phyloP scores from a whole-genome alignment of 2,113 vertebrate genomes.

The Cyrtonyx montezumae region DNA sequence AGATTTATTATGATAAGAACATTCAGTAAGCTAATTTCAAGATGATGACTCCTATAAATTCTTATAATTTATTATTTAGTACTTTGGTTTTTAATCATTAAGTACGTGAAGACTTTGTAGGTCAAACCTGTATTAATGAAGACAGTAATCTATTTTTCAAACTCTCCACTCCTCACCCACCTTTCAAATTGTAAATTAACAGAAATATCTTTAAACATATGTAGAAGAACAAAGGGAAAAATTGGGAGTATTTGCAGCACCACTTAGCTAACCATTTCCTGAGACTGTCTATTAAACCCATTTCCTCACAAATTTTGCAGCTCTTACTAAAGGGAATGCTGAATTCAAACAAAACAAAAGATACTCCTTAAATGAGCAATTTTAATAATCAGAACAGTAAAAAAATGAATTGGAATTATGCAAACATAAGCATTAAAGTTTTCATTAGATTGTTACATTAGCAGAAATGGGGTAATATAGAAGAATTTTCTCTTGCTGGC shows the following conservation, averaged over 20 bases:
- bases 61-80: constrained; percentile 92
- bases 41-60: constrained; percentile 91
- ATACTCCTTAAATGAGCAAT: constrained; percentile 54
- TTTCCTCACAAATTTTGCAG: constrained; percentile 46
- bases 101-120: constrained; percentile 89
- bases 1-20: constrained; percentile 91
- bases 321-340: constrained; percentile 56
- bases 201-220: constrained; percentile 85
- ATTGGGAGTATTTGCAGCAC: constrained; percentile 52
- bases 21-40: constrained; percentile 90
- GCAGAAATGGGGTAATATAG: constrained; percentile 62
- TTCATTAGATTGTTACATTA: constrained; percentile 67
- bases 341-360: constrained; percentile 62
- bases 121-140: constrained; percentile 90
- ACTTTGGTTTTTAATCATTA: constrained; percentile 89
- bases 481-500: constrained; percentile 54
- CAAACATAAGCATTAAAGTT: constrained; percentile 66
- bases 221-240: constrained; percentile 78
- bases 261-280: constrained; percentile 58
- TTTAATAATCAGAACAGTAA: constrained; percentile 56
- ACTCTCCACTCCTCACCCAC: constrained; percentile 81
- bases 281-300: constrained; percentile 66
- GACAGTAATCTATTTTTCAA: constrained; percentile 89
- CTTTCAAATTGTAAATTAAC: constrained; percentile 87
- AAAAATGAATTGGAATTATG: constrained; percentile 63